Percentiles rank a stretch among this genome's conserved stretches.
These are phyloP conservation scores for Clytia hemisphaerica DNA, from an alignment of 30 jellyfish, hydroid and myxozoan genomes.

Conservation along the genomic window DNA sequence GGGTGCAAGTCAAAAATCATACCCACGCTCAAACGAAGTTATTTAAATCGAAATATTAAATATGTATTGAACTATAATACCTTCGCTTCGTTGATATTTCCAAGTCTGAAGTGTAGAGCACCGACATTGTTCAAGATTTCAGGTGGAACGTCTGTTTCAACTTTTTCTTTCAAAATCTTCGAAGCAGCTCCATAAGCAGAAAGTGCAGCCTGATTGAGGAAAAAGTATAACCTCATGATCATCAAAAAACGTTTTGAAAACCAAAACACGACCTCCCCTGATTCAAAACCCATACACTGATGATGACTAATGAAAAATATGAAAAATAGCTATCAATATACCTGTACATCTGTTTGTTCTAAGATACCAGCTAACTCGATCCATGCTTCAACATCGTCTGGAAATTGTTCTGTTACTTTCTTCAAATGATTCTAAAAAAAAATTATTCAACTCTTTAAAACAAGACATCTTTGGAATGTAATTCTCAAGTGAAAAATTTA, in stretches of 20 bases:
- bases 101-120: constrained; percentile 85
- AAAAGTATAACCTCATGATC: no score
- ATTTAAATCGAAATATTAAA: no score
- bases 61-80: no score
- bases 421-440: constrained; percentile 66
- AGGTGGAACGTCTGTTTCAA: constrained; percentile 96
- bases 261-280: no score
- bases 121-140: constrained; percentile 94
- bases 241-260: no score
- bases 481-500: no score
- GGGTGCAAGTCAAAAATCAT: no score
- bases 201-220: constrained; percentile 90
- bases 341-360: constrained; percentile 95
- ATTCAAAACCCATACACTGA: no score
- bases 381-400: constrained; percentile 99
- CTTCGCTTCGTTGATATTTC: constrained; percentile 79
- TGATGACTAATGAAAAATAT: no score
- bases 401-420: constrained; percentile 93
- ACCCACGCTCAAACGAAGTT: no score
- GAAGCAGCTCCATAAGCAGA: constrained; percentile 97
- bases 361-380: constrained; percentile 92
- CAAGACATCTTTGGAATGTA: no score
- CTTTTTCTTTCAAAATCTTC: constrained; percentile 78
- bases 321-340: background rate
- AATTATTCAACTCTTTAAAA: background rate